These are phyloP conservation scores for Agonum fuliginosum DNA, from an alignment of 2,888 invertebrate species.

Conservation along the genomic window DNA sequence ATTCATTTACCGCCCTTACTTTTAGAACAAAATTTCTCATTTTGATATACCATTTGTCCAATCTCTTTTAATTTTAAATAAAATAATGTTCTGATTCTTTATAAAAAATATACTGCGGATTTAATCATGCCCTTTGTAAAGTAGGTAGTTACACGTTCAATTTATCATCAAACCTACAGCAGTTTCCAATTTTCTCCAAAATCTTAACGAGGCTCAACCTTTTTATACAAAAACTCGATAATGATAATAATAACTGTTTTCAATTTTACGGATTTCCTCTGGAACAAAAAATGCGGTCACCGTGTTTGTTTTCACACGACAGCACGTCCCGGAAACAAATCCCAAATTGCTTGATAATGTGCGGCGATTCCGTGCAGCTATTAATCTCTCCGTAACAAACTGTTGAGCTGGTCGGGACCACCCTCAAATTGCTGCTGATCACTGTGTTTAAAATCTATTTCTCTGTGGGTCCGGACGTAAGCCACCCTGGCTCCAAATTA, in stretches of 20 bases:
- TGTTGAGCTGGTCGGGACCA: conserved; percentile 49
- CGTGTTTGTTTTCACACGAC: conserved; percentile 51
- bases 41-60: too few relatives aligned
- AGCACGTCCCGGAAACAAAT: conserved; percentile 43
- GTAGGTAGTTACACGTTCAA: too few relatives aligned
- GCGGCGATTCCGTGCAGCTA: conserved; percentile 19
- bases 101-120: too few relatives aligned
- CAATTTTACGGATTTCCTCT: conserved; percentile 22
- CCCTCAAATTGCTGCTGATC: conserved; percentile 57
- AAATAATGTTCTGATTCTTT: too few relatives aligned
- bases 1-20: too few relatives aligned
- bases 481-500: conserved; percentile 52
- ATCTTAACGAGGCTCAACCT: not conserved
- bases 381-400: conserved; percentile 53
- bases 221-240: not conserved
- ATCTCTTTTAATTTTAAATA: too few relatives aligned
- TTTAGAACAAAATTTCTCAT: too few relatives aligned
- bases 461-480: conserved; percentile 23
- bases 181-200: not conserved
- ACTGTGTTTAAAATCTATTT: conserved; percentile 59
- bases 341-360: conserved; percentile 31
- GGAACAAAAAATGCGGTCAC: not conserved
- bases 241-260: conserved; percentile 6
- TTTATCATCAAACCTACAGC: not conserved
- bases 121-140: too few relatives aligned